Conservation (phyloP, 2,888 invertebrate species). For the Amiota communis region DNA sequence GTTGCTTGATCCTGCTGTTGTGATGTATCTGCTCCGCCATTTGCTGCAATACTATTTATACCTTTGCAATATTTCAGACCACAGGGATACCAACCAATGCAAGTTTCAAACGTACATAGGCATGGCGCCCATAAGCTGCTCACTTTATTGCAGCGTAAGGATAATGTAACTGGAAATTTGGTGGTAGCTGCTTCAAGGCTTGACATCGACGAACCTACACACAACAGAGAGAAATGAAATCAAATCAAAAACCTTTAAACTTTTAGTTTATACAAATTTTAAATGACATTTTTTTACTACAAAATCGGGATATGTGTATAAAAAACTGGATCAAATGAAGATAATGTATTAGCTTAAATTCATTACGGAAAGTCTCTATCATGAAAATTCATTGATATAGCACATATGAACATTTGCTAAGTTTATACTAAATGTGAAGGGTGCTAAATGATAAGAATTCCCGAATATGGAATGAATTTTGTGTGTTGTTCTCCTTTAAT, state of each 20-base stretch:
- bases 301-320: no score
- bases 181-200: conserved; percentile 82
- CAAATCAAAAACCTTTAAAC: no score
- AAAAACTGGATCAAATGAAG: not conserved
- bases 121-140: conserved; percentile 83
- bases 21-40: conserved; percentile 54
- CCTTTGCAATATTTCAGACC: conserved; percentile 95
- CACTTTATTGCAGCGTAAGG: conserved; percentile 79
- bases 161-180: conserved; percentile 77
- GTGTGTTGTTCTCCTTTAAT: not conserved
- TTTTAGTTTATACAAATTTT: no score
- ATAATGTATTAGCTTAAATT: no score
- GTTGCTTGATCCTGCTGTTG: conserved; percentile 71
- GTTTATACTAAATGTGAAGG: not conserved
- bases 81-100: conserved; percentile 97
- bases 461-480: no score
- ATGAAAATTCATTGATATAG: not conserved
- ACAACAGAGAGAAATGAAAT: no score
- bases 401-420: no score
- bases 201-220: conserved; percentile 81
- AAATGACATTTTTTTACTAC: no score
- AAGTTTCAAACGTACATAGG: conserved; percentile 88
- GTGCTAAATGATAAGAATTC: no score
- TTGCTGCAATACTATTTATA: conserved; percentile 78
- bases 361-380: no score